Base-by-base conservation (phyloP, 2,888 invertebrate species). In the Scotopteryx bipunctaria region DNA sequence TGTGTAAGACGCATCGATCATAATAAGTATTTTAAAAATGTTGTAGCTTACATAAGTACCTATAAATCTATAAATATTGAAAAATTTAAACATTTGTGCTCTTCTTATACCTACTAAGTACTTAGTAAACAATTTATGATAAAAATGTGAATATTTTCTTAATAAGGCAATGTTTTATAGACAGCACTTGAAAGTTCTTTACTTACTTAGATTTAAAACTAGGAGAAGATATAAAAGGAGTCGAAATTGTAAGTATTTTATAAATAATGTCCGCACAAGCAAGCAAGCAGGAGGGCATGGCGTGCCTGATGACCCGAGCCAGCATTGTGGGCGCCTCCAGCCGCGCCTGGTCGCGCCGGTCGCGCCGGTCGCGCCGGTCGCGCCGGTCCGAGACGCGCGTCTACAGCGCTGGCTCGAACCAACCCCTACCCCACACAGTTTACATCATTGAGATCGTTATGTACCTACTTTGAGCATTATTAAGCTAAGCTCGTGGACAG, bases 131-230 rank as follows among this genome's bases (percentile, higher is more conserved):
- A 44, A 25, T 49, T 55, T 47, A 49, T 66, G 67, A 73, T 68
- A 72, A 67, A 69, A 74, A 65, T 67, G 61, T 73, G 76, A 73
- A 71, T 61, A 78, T 67, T 73, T 73, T 73, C 68, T 71, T 81
- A 79, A 77, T 85, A 85, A 85, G 85, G 85, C 85, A 85, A 76
- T 82, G 69, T 76, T 79, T 35, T 80, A 80, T 76, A 83, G 75
- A 83, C 81, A 83, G 83, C 83, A 71, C 74, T 77, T 78, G 73
- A 35, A 58, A 56, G 51, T 63, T 65, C 63, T 17, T 63, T 69
- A 51, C 68, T 67, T 65, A 49, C 58, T 59, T 9, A 4, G 2
- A 36, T 9, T 27, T 23, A 11, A 45, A 55, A 64, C 49, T 53
- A 68, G 49, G 64, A 65, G 57, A 69, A 58, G 61, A 67, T 56